These are phyloP conservation scores for Chrysaora quinquecirrha DNA, from an alignment of 30 jellyfish, hydroid and myxozoan genomes.

Conservation along the genomic window DNA sequence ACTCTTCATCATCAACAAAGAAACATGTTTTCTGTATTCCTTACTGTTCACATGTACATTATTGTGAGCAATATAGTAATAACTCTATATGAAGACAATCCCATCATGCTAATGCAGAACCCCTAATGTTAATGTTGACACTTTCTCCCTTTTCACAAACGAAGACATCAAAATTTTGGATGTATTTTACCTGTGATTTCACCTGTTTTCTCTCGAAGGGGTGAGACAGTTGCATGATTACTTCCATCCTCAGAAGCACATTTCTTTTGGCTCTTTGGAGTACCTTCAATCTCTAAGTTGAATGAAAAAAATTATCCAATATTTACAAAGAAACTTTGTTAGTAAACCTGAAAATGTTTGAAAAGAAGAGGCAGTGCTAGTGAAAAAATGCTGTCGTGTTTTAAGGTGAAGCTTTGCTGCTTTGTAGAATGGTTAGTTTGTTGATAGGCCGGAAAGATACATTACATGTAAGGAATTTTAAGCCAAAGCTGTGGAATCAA, in stretches of 20 bases:
- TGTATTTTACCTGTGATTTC: not conserved
- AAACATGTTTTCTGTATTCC: no score
- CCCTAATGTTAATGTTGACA: no score
- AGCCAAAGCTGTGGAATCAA: not conserved
- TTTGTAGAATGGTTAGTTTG: not conserved
- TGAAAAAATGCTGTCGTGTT: not conserved
- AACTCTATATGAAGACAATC: no score
- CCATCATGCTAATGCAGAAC: no score
- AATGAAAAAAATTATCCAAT: not conserved
- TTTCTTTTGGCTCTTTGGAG: not conserved
- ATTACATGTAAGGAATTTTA: not conserved
- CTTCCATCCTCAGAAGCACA: not conserved
- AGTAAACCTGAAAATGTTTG: not conserved
- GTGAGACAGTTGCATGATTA: not conserved
- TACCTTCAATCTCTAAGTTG: not conserved
- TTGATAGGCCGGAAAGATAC: not conserved
- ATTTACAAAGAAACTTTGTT: not conserved
- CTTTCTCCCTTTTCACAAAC: no score
- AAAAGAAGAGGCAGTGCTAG: not conserved
- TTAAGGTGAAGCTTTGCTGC: not conserved
- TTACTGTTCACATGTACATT: no score
- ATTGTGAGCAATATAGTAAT: no score
- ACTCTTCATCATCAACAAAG: no score
- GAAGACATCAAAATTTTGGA: no score
- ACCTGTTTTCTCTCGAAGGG: not conserved